Base-by-base conservation (phyloP, 2,113 vertebrate genomes). In the Bothrops jararaca region DNA sequence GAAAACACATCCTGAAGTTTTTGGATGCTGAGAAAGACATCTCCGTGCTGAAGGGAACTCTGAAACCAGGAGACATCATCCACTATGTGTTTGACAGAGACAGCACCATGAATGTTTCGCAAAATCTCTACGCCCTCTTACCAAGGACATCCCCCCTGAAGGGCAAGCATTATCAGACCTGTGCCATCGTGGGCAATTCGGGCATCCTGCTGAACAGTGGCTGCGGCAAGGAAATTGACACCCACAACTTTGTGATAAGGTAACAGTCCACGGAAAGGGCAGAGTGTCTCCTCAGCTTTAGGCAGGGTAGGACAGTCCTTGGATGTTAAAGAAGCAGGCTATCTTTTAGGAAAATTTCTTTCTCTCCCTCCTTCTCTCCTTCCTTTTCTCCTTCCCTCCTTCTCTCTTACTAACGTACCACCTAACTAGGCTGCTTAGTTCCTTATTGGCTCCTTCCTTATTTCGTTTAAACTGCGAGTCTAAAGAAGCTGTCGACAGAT, bases 41-140 rank as follows among this genome's bases (percentile, higher is more conserved):
- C 93, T 99, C 99, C 0, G 99, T 99, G 94, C 98, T 99, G 80
- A 99, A 99, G 96, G 98, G 99, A 88, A 99, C 98, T 0, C 97
- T 99, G 97, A 99, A 99, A 95, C 98, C 98, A 0, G 99, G 99
- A 26, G 99, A 99, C 91, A 96, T 99, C 88, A 98, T 99, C 96
- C 99, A 99, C 96, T 99, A 99, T 0, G 98, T 99, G 58, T 99
- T 99, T 92, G 99, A 99, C 97, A 97, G 99, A 90, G 99, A 98
- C 96, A 99, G 98, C 98, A 99, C 99, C 48, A 99, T 99, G 96
- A 99, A 99, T 2, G 98, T 99, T 90, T 99, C 99, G 0, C 98
- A 99, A 94, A 99, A 98, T 96, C 98, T 99, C 89, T 99, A 99
- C 0, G 98, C 98, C 91, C 98, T 99, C n/a, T 95, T 99, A 85